These are phyloP conservation scores for Folsomia candida DNA, from an alignment of 2,888 invertebrate species.

Conservation along the genomic window DNA sequence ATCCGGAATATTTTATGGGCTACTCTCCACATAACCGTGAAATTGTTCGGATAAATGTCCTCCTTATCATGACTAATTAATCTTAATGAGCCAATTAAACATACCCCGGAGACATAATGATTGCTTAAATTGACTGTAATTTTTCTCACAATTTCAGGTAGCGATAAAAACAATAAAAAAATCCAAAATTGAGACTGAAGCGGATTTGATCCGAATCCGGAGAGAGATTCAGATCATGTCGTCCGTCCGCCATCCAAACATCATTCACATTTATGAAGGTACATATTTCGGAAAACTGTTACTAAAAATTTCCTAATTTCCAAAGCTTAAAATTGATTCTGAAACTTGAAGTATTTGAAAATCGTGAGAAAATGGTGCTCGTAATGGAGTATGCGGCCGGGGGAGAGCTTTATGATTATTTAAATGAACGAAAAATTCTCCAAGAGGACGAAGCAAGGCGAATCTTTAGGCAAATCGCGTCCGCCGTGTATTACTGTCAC, in stretches of 20 bases:
- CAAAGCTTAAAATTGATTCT: not conserved
- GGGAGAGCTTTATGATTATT: slow-evolving; percentile 95
- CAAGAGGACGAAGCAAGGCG: slow-evolving; percentile 88
- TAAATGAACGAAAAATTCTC: slow-evolving; percentile 86
- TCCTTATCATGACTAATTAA: too few species aligned
- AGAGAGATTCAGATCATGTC: slow-evolving; percentile 99
- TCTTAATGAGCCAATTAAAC: too few species aligned
- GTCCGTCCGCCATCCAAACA: slow-evolving; percentile 95
- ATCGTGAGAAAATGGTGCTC: slow-evolving; percentile 97
- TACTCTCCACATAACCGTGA: too few species aligned
- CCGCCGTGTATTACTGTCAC: slow-evolving; percentile 96
- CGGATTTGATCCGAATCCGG: slow-evolving; percentile 91
- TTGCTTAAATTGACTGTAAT: too few species aligned
- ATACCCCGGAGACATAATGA: too few species aligned
- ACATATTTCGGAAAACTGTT: not conserved
- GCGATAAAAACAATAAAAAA: slow-evolving; percentile 98
- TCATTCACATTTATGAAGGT: slow-evolving; percentile 99
- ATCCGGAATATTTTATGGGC: too few species aligned
- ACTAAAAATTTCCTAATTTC: not conserved
- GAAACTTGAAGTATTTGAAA: slow-evolving; percentile 80
- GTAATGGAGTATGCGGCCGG: slow-evolving; percentile 99
- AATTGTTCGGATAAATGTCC: too few species aligned
- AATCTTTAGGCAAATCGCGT: slow-evolving; percentile 93
- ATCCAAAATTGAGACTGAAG: slow-evolving; percentile 94
- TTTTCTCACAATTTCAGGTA: slow-evolving; percentile 63